Base-by-base conservation (phyloP, 2,888 invertebrate genomes). In the Petrolisthes manimaculis region DNA sequence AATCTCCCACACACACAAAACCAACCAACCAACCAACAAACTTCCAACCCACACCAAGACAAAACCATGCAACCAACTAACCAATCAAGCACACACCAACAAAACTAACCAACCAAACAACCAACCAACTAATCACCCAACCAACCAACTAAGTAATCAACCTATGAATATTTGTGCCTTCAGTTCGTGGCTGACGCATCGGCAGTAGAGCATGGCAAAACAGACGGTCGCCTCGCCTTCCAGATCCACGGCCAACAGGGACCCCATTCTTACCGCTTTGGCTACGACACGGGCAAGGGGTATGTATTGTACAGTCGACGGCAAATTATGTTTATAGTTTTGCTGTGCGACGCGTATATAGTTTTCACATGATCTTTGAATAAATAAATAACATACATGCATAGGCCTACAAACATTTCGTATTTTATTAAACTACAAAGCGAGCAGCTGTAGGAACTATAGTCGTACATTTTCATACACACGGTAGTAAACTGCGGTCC, bases 211-310 rank as follows among this genome's bases (percentile, higher is more conserved):
- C 75, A 86, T 14, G 84, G 61, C 18, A 69, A 85, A 18, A 86
- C 86, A 0, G 89, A 86, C 18, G 90, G 90, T 3, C 91, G 92
- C 61, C 91, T 92, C 86, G 88, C 92, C 67, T 97, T 96, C 94
- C 96, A 96, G 92, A 95, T 97, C 94, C 96, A 96, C 92, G 97
- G 97, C 91, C 96, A 96, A 93, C 95, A 95, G 91, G 97, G 97
- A 78, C 97, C 97, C 0, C 95, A 96, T 92, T 96, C 96, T 91
- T 97, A 97, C 93, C 95, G 96, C 93, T 97, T 96, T 93, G 97
- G 97, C 92, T 96, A 94, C 93, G 96, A 97, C 92, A 97, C 96
- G 83, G 97, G 97, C 92, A 95, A 95, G 93, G 96, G 96, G 97
- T 96, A 94, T 94, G 93, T 71, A 18, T 21, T 67, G n/a, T 67